Base-by-base conservation (phyloP, 1,140 invertebrate species). In the Caerostris darwini region DNA sequence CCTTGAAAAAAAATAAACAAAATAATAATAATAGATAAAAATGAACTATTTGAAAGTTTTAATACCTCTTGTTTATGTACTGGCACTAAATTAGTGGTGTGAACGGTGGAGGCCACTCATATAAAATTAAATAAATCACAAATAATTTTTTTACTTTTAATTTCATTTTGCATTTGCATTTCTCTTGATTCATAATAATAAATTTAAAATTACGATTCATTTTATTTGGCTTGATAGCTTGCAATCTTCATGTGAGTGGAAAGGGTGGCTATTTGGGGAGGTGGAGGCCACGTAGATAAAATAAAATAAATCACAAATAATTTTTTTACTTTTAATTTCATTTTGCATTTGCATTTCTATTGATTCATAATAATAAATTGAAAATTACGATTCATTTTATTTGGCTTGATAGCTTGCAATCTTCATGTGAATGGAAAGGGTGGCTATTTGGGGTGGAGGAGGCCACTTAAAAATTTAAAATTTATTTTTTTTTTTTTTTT, bases 391-490 rank as follows among this genome's bases (percentile, higher is more conserved):
- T 34, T 34, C 34, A 34, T 34, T 34, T 34, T 34, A 59, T 8
- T 59, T 71, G 69, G 19, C 19, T 12, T 71, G 6, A 34, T 34
- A 71, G 8, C 17, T 59, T 59, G 58, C 58, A 8, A 7, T 71
- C 19, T 34, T 19, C 14, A 71, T 71, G 69, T 19, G 69, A 17
- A 5, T 71, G 69, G 69, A 7, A 6, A 7, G 8, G 8, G 17
- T 71, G 69, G 69, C 69, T 71, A 7, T 71, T 19, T 71, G 69
- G 69, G 69, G 69, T 3, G 69, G 69, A 71, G 69, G 69, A 71
- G 69, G 69, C 69, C 69, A 71, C 17, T 19, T n/a, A 71, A 14
- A 14, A 71, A 71, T 64, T 64, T n/a, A n/a, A n/a, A n/a, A n/a
- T n/a, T n/a, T n/a, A n/a, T n/a, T n/a, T n/a, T n/a, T n/a, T n/a